Evolutionary conservation across 1,140 invertebrate genomes (phyloP), one percentile per base, ranked within the genome.

Genomic region (Conus betulinus): DNA sequence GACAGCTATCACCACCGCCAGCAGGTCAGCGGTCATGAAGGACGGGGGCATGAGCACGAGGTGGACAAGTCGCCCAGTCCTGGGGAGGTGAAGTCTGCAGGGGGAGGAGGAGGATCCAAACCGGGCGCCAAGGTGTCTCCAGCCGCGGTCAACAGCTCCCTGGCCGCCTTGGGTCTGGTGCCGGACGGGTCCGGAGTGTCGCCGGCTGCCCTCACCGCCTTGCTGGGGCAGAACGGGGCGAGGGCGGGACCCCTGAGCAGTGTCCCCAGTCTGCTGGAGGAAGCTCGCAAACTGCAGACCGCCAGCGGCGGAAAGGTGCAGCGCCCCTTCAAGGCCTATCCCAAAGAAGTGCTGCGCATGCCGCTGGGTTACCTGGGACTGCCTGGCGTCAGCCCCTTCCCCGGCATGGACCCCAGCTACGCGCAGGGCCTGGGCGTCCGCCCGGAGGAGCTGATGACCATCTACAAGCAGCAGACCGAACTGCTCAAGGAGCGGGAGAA

Each of bases 311-410:
- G 82, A 15, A 87, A 96, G 96, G 90, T 86, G 93, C 23, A 94
- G 96, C 96, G 97, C 57, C 97, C 96, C 4, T 97, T 97, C 88
- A 94, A 97, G 94, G 97, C 97, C 0, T 97, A 97, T 91, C 97
- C 97, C 0, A 96, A 97, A 87, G 96, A 97, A 92, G 96, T 97
- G 0, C 90, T 97, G 0, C 94, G 95, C 0, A 95, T 97, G 8
- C 96, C 96, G 0, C 93, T 96, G 0, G 94, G 94, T n/a, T 91
- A 90, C 87, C 89, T 88, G 79, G 89, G 90, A 79, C 74, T 92
- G 76, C 90, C 92, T 5, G 90, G 89, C 27, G 23, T 88, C n/a
- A 74, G 71, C n/a, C 86, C 85, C 13, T 57, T 84, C 52, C 25
- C 81, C 15, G 27, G 79, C 51, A 85, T 60, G 25, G 79, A 81